Percentiles rank a stretch among this genome's conserved stretches.
These are phyloP conservation scores for Tragopan temminckii DNA, from an alignment of 2,797 vertebrate genomes.

Conservation along the genomic window DNA sequence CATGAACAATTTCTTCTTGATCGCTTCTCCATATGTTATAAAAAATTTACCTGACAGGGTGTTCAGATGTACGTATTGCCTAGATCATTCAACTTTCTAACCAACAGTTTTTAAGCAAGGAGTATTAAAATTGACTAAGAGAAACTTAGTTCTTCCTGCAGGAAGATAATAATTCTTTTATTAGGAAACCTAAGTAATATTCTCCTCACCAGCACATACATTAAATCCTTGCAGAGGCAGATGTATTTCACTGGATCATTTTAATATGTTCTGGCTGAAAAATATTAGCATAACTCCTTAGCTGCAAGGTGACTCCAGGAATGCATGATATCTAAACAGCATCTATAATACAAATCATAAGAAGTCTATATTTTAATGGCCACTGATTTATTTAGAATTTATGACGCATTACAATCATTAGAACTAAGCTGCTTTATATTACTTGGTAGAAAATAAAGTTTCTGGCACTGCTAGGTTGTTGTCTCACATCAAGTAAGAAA, in stretches of 20 bases:
- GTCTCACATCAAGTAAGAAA: slow-evolving; percentile 12
- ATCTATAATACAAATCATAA: slow-evolving; percentile 59
- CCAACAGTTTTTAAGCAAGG: slow-evolving; percentile 46
- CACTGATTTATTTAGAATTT: slow-evolving; percentile 76
- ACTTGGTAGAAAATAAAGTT: neutral
- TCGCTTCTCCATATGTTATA: neutral
- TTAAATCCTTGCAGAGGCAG: slow-evolving; percentile 29
- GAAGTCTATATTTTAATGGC: slow-evolving; percentile 60
- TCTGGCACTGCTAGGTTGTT: neutral
- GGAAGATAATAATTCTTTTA: slow-evolving; percentile 51
- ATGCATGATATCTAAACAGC: slow-evolving; percentile 28
- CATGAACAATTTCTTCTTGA: slow-evolving; percentile 7
- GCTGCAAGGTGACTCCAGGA: slow-evolving; percentile 48
- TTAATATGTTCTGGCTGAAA: slow-evolving; percentile 55
- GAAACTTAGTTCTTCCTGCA: slow-evolving; percentile 26
- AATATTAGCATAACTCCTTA: slow-evolving; percentile 53
- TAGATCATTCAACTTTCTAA: slow-evolving; percentile 10
- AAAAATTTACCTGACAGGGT: neutral
- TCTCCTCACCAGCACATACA: slow-evolving; percentile 37
- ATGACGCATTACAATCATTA: slow-evolving; percentile 58
- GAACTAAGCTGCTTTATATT: slow-evolving; percentile 35
- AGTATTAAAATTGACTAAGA: slow-evolving; percentile 50
- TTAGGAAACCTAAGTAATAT: slow-evolving; percentile 50
- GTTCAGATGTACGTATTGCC: neutral
- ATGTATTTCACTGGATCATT: slow-evolving; percentile 55